Evolutionary conservation across 2,888 invertebrate species (phyloP).

Genomic region (Rapana venosa): DNA sequence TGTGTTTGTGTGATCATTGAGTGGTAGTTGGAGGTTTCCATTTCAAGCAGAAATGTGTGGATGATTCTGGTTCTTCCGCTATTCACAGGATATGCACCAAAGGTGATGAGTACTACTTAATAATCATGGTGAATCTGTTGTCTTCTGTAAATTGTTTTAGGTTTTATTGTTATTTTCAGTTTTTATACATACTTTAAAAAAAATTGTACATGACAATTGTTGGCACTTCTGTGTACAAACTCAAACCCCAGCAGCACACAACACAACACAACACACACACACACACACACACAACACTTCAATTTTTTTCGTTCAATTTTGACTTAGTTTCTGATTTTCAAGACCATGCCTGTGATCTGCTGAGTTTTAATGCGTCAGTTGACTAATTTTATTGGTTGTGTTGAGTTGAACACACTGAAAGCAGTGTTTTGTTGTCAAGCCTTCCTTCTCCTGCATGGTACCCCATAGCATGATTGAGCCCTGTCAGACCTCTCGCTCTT

Average conservation of each 20-base stretch:
- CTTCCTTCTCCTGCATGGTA: too few species aligned
- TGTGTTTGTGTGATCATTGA: neutral
- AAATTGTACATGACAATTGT: neutral
- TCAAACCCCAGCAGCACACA: neutral
- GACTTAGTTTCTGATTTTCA: too few species aligned
- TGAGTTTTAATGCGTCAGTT: too few species aligned
- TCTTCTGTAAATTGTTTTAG: neutral
- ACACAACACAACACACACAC: conserved; percentile 18
- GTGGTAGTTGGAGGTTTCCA: neutral
- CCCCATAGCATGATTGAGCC: too few species aligned
- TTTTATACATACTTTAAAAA: neutral
- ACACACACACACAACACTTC: conserved; percentile 6
- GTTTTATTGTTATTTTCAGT: neutral
- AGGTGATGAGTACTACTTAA: neutral
- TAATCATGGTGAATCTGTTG: neutral
- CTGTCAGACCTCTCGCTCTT: too few species aligned
- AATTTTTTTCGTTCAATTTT: too few species aligned
- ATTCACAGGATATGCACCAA: neutral
- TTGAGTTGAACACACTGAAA: too few species aligned
- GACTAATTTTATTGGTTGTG: too few species aligned
- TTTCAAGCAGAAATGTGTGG: neutral
- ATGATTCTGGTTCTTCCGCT: neutral
- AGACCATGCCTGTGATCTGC: too few species aligned
- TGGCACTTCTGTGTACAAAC: neutral
- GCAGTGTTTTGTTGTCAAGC: too few species aligned